phyloP scores from a whole-genome alignment of 2,888 invertebrate genomes.

The Drosophila helvetica region DNA sequence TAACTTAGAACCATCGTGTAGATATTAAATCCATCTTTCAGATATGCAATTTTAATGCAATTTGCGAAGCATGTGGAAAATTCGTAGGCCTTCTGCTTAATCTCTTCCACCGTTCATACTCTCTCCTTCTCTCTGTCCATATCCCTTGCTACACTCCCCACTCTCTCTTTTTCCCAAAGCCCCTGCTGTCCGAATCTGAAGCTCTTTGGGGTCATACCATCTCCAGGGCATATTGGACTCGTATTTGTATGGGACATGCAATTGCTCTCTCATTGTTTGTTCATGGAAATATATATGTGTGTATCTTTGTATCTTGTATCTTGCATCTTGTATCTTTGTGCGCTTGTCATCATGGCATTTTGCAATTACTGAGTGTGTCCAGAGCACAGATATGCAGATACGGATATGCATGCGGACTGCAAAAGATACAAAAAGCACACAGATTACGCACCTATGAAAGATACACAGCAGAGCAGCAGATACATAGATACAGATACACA shows the following conservation, averaged over 20 bases:
- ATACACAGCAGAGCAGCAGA: too few species aligned
- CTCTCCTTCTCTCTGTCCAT: not conserved
- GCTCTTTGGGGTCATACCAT: not conserved
- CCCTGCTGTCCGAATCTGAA: not conserved
- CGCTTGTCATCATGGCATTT: constrained; percentile 48
- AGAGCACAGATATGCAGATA: constrained; percentile 9
- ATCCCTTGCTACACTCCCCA: not conserved
- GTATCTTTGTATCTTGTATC: not conserved
- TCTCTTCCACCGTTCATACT: too few species aligned
- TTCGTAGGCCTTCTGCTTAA: too few species aligned
- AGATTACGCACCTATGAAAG: too few species aligned
- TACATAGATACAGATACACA: too few species aligned
- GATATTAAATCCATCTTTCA: not conserved
- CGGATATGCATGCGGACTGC: constrained; percentile 10
- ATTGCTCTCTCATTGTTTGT: not conserved
- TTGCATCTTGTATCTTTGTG: constrained; percentile 22
- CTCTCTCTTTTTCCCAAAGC: too few species aligned
- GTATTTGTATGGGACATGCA: not conserved
- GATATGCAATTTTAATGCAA: not conserved
- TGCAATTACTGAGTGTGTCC: constrained; percentile 54
- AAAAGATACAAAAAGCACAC: not conserved
- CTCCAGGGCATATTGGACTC: not conserved
- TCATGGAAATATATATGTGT: not conserved
- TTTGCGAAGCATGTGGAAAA: not conserved
- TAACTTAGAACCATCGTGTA: too few species aligned